Conservation (phyloP, 1,140 invertebrate species). For the Sitodiplosis mosellana region DNA sequence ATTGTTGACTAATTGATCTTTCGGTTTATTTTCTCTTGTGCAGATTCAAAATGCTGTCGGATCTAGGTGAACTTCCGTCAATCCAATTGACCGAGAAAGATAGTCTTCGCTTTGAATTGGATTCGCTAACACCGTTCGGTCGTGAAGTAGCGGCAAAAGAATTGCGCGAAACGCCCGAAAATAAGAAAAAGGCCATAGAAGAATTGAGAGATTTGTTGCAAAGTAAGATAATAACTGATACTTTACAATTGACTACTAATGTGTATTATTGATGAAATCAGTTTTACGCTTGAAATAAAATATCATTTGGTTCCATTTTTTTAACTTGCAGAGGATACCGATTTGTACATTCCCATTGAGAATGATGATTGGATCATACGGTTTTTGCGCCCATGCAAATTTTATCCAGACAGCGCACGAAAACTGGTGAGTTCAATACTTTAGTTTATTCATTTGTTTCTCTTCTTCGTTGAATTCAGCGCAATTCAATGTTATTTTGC, state of each 20-base stretch:
- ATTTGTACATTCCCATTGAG: constrained; percentile 45
- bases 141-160: constrained; percentile 52
- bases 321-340: constrained; percentile 37
- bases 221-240: constrained; percentile 30
- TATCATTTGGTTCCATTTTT: not conserved
- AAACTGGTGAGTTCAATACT: constrained; percentile 36
- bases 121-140: constrained; percentile 34
- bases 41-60: constrained; percentile 40
- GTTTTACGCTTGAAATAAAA: not conserved
- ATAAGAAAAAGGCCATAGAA: constrained; percentile 36
- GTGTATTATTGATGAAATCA: not conserved
- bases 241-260: not conserved
- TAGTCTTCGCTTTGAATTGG: constrained; percentile 45
- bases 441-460: not conserved
- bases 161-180: constrained; percentile 48
- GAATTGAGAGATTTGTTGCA: constrained; percentile 42
- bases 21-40: no score
- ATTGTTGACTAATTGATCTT: no score
- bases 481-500: no score
- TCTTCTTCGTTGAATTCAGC: no score
- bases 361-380: constrained; percentile 53
- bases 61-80: constrained; percentile 39
- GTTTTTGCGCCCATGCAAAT: constrained; percentile 61
- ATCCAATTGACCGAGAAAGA: constrained; percentile 45
- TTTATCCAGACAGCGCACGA: constrained; percentile 55